Conservation (phyloP, 2,888 invertebrate genomes). For the Diplolepis rosae region DNA sequence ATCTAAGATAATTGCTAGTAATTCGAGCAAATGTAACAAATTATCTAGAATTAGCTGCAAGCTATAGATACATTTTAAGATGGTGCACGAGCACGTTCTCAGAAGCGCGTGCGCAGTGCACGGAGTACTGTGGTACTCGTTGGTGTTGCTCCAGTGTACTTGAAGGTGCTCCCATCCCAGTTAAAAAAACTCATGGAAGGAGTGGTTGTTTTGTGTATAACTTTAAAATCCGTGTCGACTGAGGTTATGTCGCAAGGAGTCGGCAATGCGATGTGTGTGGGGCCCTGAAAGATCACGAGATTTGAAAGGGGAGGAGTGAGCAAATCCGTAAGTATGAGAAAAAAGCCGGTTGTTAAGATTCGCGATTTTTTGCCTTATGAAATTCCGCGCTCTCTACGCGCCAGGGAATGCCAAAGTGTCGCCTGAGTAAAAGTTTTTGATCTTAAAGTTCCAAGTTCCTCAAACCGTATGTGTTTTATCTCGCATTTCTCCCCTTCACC, state of each 20-base stretch:
- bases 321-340: slow-evolving; percentile 19
- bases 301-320: neutral
- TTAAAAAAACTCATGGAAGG: slow-evolving; percentile 27
- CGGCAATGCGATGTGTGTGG: slow-evolving; percentile 16
- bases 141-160: too few species aligned
- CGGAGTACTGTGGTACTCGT: too few species aligned
- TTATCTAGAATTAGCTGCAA: too few species aligned
- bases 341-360: slow-evolving; percentile 15
- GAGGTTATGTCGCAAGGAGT: slow-evolving; percentile 30
- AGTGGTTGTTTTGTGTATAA: slow-evolving; percentile 24
- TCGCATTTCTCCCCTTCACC: neutral
- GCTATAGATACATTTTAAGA: too few species aligned
- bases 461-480: neutral
- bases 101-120: neutral
- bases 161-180: neutral
- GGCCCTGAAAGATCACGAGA: neutral
- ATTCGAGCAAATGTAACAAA: too few species aligned
- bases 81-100: too few species aligned
- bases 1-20: too few species aligned
- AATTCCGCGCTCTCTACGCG: slow-evolving; percentile 20
- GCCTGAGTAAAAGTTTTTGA: neutral
- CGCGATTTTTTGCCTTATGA: slow-evolving; percentile 19
- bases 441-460: neutral
- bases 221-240: slow-evolving; percentile 30
- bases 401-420: neutral